These are phyloP conservation scores for Steatornis caripensis DNA, from an alignment of 2,113 vertebrate genomes.

Conservation along the genomic window DNA sequence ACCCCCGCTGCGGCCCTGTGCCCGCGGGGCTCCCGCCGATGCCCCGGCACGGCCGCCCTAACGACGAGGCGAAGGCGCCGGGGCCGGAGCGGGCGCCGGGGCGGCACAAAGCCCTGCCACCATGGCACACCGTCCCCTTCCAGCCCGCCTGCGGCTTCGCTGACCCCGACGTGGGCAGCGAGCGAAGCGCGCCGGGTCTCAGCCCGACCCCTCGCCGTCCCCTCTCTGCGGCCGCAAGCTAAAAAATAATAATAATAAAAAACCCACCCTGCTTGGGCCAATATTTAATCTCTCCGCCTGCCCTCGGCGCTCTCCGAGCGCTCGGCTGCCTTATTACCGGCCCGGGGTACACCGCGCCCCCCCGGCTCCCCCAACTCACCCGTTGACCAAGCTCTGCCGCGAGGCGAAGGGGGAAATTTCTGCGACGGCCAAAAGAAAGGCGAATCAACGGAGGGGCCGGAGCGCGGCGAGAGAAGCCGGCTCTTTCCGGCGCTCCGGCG, in stretches of 20 bases:
- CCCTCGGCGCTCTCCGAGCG: not conserved
- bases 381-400: not conserved
- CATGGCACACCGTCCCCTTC: not conserved
- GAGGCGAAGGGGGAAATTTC: constrained; percentile 2
- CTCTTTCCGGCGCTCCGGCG: not conserved
- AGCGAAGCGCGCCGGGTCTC: not conserved
- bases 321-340: too few relatives aligned
- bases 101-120: not conserved
- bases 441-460: fast-evolving
- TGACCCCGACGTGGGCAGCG: fast-evolving
- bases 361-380: constrained; percentile 13
- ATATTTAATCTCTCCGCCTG: too few relatives aligned
- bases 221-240: not conserved
- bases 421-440: not conserved
- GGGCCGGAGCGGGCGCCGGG: not conserved
- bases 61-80: constrained; percentile 18
- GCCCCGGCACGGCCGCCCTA: not conserved
- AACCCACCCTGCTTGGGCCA: not conserved
- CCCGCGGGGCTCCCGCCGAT: not conserved
- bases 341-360: too few relatives aligned
- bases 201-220: not conserved
- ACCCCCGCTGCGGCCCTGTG: too few relatives aligned
- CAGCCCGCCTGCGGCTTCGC: not conserved
- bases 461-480: not conserved
- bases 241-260: too few relatives aligned